Evolutionary conservation across 2,113 vertebrate species (phyloP).

Genomic region (Rana temporaria): DNA sequence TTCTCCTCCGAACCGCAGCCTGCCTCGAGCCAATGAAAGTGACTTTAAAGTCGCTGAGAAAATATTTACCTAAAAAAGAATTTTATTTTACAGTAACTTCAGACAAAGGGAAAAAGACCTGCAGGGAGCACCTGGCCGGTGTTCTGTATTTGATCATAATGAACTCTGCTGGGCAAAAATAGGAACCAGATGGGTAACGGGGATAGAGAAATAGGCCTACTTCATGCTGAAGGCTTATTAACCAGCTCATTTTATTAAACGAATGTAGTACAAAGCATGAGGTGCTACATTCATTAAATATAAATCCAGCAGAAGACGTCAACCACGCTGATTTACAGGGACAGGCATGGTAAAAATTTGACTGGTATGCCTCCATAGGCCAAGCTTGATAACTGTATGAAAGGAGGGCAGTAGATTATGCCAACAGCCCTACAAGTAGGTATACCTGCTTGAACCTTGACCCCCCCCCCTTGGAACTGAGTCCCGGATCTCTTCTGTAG

Average conservation of each 20-base stretch:
- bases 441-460: too few species aligned
- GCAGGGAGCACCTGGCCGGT: slow-evolving; percentile 16
- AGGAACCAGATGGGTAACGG: not conserved
- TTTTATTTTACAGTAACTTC: slow-evolving; percentile 35
- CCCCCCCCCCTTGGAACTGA: too few species aligned
- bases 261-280: not conserved
- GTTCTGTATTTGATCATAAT: slow-evolving; percentile 8
- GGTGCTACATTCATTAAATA: not conserved
- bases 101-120: not conserved
- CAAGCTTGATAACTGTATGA: too few species aligned
- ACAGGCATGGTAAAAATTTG: too few species aligned
- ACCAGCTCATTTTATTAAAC: slow-evolving; percentile 1
- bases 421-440: too few species aligned
- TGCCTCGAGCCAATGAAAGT: slow-evolving; percentile 17
- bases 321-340: too few species aligned
- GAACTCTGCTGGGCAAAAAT: not conserved
- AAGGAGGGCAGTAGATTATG: too few species aligned
- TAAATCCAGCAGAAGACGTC: too few species aligned
- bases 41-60: slow-evolving; percentile 16
- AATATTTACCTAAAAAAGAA: slow-evolving; percentile 33
- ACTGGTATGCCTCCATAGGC: too few species aligned
- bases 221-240: not conserved
- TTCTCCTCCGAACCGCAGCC: not conserved
- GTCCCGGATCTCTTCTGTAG: too few species aligned
- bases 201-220: not conserved